Evolutionary conservation across 1,140 invertebrate genomes (phyloP).

Genomic region (Colletes latitarsis): DNA sequence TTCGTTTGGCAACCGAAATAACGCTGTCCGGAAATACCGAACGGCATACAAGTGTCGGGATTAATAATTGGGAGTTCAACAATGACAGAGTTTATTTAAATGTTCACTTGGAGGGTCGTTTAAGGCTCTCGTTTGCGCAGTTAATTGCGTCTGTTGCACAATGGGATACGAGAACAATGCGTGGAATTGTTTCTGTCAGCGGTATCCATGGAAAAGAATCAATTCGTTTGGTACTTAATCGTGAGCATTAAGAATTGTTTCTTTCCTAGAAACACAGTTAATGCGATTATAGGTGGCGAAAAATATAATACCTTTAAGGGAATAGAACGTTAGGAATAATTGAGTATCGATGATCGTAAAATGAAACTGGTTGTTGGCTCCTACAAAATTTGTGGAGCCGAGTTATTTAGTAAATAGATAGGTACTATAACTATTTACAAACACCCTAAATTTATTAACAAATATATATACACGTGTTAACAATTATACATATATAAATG

Average conservation of each 20-base stretch:
- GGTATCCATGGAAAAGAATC: background rate
- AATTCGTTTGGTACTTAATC: background rate
- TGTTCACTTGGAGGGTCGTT: background rate
- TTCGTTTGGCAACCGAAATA: conserved; percentile 35
- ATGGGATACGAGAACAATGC: background rate
- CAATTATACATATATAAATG: too few species aligned
- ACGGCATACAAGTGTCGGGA: background rate
- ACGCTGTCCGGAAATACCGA: conserved; percentile 13
- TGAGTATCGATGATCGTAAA: background rate
- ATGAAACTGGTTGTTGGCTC: background rate
- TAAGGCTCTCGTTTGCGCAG: background rate
- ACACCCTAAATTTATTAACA: too few species aligned
- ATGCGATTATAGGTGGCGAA: background rate
- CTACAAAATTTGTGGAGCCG: too few species aligned
- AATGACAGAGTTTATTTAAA: conserved; percentile 2
- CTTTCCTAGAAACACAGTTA: background rate
- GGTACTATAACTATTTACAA: too few species aligned
- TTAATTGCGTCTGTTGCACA: conserved; percentile 3
- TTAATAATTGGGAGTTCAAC: conserved; percentile 20
- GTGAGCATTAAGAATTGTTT: background rate
- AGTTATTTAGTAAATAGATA: too few species aligned
- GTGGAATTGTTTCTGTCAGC: background rate
- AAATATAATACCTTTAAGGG: background rate
- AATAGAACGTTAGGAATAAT: background rate
- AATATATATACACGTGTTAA: too few species aligned